Percentiles rank a stretch among this genome's conserved stretches.
Evolutionary conservation across 2,113 vertebrate genomes (phyloP).

Genomic region (Melospiza melodia): DNA sequence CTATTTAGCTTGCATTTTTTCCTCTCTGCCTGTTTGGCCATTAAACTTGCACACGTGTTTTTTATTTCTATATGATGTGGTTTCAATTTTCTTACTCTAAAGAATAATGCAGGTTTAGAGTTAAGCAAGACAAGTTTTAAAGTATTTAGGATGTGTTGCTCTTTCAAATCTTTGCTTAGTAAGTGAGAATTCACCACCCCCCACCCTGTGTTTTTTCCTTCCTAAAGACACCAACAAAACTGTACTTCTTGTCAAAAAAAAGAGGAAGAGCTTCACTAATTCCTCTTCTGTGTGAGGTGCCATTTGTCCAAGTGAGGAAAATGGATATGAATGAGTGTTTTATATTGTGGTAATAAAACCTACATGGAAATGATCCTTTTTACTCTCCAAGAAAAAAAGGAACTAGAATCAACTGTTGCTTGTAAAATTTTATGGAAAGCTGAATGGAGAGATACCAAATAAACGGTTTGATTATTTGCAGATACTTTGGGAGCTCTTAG

Average conservation of each 20-base stretch:
- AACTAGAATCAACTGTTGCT: not conserved
- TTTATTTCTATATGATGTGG: conserved; percentile 59
- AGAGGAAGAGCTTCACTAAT: conserved; percentile 4
- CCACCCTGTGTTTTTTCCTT: not conserved
- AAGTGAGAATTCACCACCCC: conserved; percentile 16
- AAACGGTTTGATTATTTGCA: conserved; percentile 42
- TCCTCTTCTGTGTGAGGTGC: not conserved
- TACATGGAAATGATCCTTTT: not conserved
- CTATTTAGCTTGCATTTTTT: conserved; percentile 15
- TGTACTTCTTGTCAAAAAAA: not conserved
- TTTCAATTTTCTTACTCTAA: conserved; percentile 60
- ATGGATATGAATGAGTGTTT: not conserved
- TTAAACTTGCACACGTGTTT: conserved; percentile 70
- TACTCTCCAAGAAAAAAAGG: not conserved
- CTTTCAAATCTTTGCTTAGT: conserved; percentile 59
- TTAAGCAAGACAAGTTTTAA: conserved; percentile 59
- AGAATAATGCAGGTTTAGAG: conserved; percentile 49
- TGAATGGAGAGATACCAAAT: not conserved
- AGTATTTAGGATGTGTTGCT: conserved; percentile 52
- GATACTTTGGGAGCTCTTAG: not conserved
- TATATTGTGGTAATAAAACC: not conserved
- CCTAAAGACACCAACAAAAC: not conserved
- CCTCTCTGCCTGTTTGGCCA: conserved; percentile 38
- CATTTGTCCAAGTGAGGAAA: conserved; percentile 13
- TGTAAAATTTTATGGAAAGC: not conserved